These are phyloP conservation scores for Zaprionus camerounensis DNA, from an alignment of 1,140 invertebrate genomes.

Conservation along the genomic window DNA sequence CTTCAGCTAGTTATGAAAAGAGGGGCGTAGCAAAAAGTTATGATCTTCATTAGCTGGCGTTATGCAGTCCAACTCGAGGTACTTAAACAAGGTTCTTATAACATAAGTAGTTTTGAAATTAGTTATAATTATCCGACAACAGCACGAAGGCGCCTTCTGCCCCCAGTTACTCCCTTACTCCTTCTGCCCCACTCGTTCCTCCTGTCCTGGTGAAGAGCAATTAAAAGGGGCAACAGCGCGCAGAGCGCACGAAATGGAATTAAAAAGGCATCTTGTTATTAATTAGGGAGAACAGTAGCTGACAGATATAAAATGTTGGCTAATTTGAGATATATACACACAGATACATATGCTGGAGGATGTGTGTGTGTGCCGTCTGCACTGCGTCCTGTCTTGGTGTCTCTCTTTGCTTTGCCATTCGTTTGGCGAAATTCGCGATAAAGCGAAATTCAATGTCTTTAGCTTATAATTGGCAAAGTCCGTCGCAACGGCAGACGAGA, in stretches of 20 bases:
- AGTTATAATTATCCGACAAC: constrained; percentile 66
- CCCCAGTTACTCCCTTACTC: neutral
- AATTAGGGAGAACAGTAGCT: constrained; percentile 84
- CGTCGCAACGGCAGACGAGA: constrained; percentile 35
- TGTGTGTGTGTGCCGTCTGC: constrained; percentile 20
- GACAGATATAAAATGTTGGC: constrained; percentile 84
- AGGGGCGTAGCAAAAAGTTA: neutral
- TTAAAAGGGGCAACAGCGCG: constrained; percentile 79
- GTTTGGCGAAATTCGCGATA: constrained; percentile 69
- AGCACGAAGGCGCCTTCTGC: constrained; percentile 56
- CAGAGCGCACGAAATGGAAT: constrained; percentile 81
- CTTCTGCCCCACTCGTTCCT: neutral
- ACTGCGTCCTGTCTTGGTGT: constrained; percentile 26
- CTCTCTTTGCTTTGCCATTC: constrained; percentile 55
- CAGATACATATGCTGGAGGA: constrained; percentile 22
- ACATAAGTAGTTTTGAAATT: constrained; percentile 58
- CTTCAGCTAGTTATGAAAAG: neutral
- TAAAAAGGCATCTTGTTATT: constrained; percentile 84
- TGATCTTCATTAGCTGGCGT: constrained; percentile 6
- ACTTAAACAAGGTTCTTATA: constrained; percentile 15
- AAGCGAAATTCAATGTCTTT: constrained; percentile 81
- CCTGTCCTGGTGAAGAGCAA: constrained; percentile 48
- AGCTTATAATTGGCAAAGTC: constrained; percentile 78
- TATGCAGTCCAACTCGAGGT: neutral
- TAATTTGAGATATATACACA: constrained; percentile 78